Percentiles rank a stretch among this genome's conserved stretches.
These are phyloP conservation scores for Strigamia crassipes DNA, from an alignment of 2,888 invertebrate species.

Conservation along the genomic window DNA sequence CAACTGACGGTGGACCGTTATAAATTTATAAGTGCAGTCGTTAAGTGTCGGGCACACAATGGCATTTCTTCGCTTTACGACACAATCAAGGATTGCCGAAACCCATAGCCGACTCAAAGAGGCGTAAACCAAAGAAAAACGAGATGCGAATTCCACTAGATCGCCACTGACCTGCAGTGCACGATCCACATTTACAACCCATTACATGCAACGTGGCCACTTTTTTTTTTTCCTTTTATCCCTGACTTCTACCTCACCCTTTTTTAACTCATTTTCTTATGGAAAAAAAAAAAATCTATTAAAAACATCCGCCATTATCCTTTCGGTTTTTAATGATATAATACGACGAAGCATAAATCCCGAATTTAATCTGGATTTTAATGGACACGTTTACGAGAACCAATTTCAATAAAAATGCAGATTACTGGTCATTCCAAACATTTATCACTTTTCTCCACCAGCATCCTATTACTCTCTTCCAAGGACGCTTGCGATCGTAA, in stretches of 20 bases:
- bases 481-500: slow-evolving; percentile 34
- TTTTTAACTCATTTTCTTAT: slow-evolving; percentile 23
- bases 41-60: slow-evolving; percentile 41
- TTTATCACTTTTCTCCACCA: slow-evolving; percentile 45
- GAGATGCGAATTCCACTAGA: slow-evolving; percentile 28
- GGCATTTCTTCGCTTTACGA: slow-evolving; percentile 43
- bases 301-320: slow-evolving; percentile 39
- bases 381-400: slow-evolving; percentile 45
- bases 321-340: slow-evolving; percentile 40
- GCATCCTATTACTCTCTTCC: slow-evolving; percentile 44
- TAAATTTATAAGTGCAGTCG: slow-evolving; percentile 42
- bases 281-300: slow-evolving; percentile 43
- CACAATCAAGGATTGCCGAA: slow-evolving; percentile 43
- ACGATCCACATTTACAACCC: slow-evolving; percentile 42
- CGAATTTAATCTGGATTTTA: slow-evolving; percentile 47
- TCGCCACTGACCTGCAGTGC: slow-evolving; percentile 31
- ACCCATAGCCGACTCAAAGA: slow-evolving; percentile 37
- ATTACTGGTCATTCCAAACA: slow-evolving; percentile 46
- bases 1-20: slow-evolving; percentile 34
- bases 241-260: slow-evolving; percentile 33
- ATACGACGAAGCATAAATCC: slow-evolving; percentile 45
- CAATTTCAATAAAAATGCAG: slow-evolving; percentile 47
- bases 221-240: slow-evolving; percentile 37
- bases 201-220: slow-evolving; percentile 36
- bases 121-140: slow-evolving; percentile 40